phyloP scores from a whole-genome alignment of 2,113 vertebrate genomes.

The Azemiops feae region DNA sequence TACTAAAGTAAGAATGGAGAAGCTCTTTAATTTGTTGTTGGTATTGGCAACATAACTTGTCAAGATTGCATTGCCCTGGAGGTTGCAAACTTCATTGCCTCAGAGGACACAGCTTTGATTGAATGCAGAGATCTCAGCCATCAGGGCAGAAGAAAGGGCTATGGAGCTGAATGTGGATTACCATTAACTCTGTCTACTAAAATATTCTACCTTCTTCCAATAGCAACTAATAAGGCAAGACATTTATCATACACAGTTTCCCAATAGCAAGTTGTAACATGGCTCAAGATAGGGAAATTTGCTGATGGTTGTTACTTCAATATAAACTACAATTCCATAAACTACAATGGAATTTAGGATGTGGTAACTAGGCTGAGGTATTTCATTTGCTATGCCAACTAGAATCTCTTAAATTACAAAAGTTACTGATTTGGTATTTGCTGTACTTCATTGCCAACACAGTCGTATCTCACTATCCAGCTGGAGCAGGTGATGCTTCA shows the following conservation, averaged over 20 bases:
- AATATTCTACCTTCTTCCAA: not conserved
- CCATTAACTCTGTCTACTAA: not conserved
- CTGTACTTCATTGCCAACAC: not conserved
- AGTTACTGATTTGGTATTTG: not conserved
- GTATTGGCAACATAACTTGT: constrained; percentile 1
- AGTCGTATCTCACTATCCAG: not conserved
- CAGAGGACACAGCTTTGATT: not conserved
- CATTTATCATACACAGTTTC: fast-evolving
- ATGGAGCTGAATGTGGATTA: not conserved
- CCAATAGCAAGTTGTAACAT: not conserved
- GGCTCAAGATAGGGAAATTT: not conserved
- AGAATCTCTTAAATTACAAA: not conserved
- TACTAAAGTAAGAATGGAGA: constrained; percentile 25
- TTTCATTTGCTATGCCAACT: not conserved
- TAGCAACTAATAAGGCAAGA: not conserved
- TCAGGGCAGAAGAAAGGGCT: not conserved
- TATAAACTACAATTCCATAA: not conserved
- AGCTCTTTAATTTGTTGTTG: constrained; percentile 5
- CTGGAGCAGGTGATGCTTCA: not conserved
- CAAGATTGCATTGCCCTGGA: not conserved
- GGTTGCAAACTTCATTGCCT: not conserved
- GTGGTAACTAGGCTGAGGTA: not conserved
- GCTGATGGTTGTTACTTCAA: not conserved
- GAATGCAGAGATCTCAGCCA: not conserved
- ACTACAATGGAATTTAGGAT: not conserved